These are phyloP conservation scores for Gerris lacustris DNA, from an alignment of 2,888 invertebrate genomes.

Conservation along the genomic window DNA sequence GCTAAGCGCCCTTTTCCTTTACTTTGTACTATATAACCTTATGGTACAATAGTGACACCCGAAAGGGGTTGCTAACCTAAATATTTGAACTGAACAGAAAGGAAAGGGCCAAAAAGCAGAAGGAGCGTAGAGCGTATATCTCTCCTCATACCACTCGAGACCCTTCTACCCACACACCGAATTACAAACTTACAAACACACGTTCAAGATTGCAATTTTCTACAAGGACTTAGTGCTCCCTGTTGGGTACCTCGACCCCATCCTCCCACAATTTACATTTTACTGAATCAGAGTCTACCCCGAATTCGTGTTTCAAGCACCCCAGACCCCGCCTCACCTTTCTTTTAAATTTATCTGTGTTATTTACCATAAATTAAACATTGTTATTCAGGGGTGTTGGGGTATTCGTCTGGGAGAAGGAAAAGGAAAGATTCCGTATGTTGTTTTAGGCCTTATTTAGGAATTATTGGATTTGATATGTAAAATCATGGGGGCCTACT, in stretches of 20 bases:
- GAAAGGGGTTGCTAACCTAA: no score
- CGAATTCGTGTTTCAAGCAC: background rate
- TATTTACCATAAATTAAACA: constrained; percentile 5
- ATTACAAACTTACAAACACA: no score
- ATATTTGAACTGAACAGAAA: no score
- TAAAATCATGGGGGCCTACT: background rate
- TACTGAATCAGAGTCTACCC: background rate
- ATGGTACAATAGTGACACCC: no score
- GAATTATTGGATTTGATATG: constrained; percentile 1
- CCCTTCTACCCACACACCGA: no score
- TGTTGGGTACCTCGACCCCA: background rate
- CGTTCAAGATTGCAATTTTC: no score
- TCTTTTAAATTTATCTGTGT: background rate
- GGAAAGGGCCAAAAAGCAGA: no score
- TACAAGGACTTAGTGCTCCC: background rate
- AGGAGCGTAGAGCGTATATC: no score
- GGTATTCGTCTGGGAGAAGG: background rate
- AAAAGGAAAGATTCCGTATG: background rate
- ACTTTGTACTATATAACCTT: no score
- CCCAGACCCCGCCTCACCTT: background rate
- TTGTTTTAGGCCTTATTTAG: background rate
- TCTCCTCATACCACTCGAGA: no score
- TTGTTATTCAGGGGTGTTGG: background rate
- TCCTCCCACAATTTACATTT: background rate
- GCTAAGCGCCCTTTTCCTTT: no score